Evolutionary conservation across 2,888 invertebrate species (phyloP), one percentile per base, ranked within the genome.

Genomic region (Antitype chi): DNA sequence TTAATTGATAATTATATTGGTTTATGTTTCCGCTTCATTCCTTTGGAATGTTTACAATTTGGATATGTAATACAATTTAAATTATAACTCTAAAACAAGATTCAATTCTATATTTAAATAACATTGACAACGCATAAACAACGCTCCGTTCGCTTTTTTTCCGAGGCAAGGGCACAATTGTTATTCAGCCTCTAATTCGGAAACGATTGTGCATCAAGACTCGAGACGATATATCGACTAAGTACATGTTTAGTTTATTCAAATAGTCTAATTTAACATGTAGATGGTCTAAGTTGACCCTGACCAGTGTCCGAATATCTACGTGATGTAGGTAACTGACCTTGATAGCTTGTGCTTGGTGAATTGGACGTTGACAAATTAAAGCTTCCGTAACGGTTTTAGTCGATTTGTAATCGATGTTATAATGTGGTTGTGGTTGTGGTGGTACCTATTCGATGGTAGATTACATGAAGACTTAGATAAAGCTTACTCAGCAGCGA

Each of bases 291-390:
- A 63, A 74, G 32, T 13, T 85, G 89, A 88, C 92, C 92, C 85
- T 92, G 90, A 88, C 83, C 81, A 72, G 80, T 76, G 77, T 64
- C 74, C 67, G 53, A 85, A 88, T 82, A 77, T 11, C 71, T 73
- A 55, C 87, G 81, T 91, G 90, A 92, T 86, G 90, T 89, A 92
- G 86, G 90, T 89, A 89, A 91, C 78, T 87, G 84, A 90, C 93
- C 92, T 92, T 92, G 89, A 59, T n/a, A 69, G 60, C 70, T 57
- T n/a, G 59, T 32, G 55, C 55, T 80, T 69, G 57, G 63, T 81
- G 76, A 80, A 82, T 82, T 85, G 57, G 78, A 84, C 73, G 78
- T 82, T 85, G 87, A 87, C 86, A 87, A 84, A 88, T 90, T 85
- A 47, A 71, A 70, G 63, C 62, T 69, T 68, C 59, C 70, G 52